Evolutionary conservation across 2,888 invertebrate species (phyloP).

Genomic region (Cryptus viduatorius): DNA sequence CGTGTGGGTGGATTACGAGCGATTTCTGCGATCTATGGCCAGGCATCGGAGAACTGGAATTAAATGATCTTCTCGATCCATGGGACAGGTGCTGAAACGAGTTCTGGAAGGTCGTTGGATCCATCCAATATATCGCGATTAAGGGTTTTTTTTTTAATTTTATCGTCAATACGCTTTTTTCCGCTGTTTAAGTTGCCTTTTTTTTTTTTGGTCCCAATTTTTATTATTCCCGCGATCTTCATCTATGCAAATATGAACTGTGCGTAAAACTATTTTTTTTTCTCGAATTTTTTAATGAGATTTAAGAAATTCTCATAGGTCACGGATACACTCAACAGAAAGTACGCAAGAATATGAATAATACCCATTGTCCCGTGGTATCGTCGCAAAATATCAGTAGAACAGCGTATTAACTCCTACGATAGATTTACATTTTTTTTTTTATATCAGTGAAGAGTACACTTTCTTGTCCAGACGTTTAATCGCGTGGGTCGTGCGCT

Average conservation of each 20-base stretch:
- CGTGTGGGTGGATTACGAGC: slow-evolving; percentile 19
- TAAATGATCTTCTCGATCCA: slow-evolving; percentile 28
- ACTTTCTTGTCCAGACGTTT: slow-evolving; percentile 24
- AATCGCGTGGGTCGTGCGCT: slow-evolving; percentile 42
- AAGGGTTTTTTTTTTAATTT: background rate
- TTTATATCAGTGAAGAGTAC: slow-evolving; percentile 17
- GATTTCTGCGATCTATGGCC: slow-evolving; percentile 11
- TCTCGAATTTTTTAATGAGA: background rate
- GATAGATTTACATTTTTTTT: background rate
- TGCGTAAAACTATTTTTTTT: too few species aligned
- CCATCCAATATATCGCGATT: background rate
- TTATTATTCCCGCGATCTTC: background rate
- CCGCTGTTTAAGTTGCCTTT: background rate
- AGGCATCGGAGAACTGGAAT: slow-evolving; percentile 53
- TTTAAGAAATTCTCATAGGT: background rate
- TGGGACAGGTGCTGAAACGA: slow-evolving; percentile 64
- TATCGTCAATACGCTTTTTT: background rate
- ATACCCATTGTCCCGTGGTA: slow-evolving; percentile 30
- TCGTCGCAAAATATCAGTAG: slow-evolving; percentile 9
- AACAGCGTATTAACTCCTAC: slow-evolving; percentile 53
- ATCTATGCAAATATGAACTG: background rate
- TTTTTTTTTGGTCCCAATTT: background rate
- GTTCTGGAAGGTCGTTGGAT: slow-evolving; percentile 61
- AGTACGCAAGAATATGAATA: background rate
- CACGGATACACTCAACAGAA: background rate